Conservation (phyloP, 2,888 invertebrate genomes). For the Cremastobaeus sp. region DNA sequence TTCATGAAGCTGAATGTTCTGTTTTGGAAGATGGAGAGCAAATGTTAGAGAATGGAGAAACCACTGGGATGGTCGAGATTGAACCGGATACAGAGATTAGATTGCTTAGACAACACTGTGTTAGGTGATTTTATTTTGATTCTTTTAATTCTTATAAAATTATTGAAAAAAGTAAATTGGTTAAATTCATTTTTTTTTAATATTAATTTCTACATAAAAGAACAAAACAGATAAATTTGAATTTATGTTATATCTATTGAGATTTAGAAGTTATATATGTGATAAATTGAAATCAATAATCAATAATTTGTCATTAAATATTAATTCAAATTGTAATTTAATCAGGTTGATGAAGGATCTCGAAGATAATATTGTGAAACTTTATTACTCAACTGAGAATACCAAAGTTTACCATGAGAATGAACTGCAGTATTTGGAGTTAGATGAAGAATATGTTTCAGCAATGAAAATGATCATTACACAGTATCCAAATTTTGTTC, state of each 20-base stretch:
- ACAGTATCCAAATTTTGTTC: slow-evolving; percentile 87
- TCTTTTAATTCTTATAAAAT: neutral
- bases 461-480: slow-evolving; percentile 85
- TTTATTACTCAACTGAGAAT: slow-evolving; percentile 93
- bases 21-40: slow-evolving; percentile 86
- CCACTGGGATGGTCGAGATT: slow-evolving; percentile 84
- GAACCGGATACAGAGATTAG: slow-evolving; percentile 83
- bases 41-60: slow-evolving; percentile 82
- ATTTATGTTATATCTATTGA: too few relatives aligned
- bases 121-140: slow-evolving; percentile 64
- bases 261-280: too few relatives aligned
- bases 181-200: neutral
- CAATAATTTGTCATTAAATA: neutral
- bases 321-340: slow-evolving; percentile 59
- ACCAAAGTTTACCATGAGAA: slow-evolving; percentile 90
- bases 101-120: slow-evolving; percentile 78
- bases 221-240: too few relatives aligned
- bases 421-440: slow-evolving; percentile 87
- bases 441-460: slow-evolving; percentile 84
- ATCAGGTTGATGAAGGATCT: slow-evolving; percentile 86
- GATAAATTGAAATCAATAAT: too few relatives aligned
- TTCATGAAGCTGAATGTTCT: slow-evolving; percentile 84
- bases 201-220: too few relatives aligned
- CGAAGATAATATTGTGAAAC: slow-evolving; percentile 81
- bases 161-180: neutral